Evolutionary conservation across 2,888 invertebrate genomes (phyloP).

Genomic region (Tachina fera): DNA sequence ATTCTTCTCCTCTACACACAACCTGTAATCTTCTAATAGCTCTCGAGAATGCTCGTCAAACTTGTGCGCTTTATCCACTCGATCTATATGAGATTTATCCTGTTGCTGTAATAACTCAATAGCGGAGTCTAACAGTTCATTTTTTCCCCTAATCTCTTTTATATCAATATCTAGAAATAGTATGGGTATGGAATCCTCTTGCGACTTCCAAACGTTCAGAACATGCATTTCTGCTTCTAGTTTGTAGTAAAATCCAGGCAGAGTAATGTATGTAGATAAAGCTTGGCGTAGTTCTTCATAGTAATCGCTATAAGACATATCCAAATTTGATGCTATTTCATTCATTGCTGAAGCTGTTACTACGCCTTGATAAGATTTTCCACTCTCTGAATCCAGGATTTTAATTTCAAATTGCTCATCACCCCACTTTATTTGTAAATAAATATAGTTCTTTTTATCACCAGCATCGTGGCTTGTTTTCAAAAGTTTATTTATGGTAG

Average conservation of each 20-base stretch:
- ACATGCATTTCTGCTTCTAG: constrained; percentile 48
- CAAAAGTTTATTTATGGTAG: constrained; percentile 60
- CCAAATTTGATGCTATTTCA: constrained; percentile 54
- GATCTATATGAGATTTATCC: constrained; percentile 49
- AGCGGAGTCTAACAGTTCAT: constrained; percentile 61
- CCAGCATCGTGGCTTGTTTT: constrained; percentile 27
- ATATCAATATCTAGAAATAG: constrained; percentile 56
- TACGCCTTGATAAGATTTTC: constrained; percentile 52
- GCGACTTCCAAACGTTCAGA: constrained; percentile 59
- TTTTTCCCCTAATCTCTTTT: constrained; percentile 33
- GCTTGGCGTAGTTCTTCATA: constrained; percentile 58
- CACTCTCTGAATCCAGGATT: constrained; percentile 57
- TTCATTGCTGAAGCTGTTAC: constrained; percentile 26
- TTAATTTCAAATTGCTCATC: constrained; percentile 48
- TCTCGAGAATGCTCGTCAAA: constrained; percentile 58
- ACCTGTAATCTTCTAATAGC: constrained; percentile 58
- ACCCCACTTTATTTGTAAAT: constrained; percentile 59
- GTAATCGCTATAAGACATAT: constrained; percentile 57
- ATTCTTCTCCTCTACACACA: constrained; percentile 67
- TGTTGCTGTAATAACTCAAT: constrained; percentile 57
- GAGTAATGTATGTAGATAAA: constrained; percentile 48
- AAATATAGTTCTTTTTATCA: constrained; percentile 55
- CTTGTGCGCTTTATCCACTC: constrained; percentile 62
- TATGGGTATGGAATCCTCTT: constrained; percentile 53
- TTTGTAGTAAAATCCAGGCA: constrained; percentile 62